These are phyloP conservation scores for Norana najaformis DNA, from an alignment of 2,888 invertebrate species.

Conservation along the genomic window DNA sequence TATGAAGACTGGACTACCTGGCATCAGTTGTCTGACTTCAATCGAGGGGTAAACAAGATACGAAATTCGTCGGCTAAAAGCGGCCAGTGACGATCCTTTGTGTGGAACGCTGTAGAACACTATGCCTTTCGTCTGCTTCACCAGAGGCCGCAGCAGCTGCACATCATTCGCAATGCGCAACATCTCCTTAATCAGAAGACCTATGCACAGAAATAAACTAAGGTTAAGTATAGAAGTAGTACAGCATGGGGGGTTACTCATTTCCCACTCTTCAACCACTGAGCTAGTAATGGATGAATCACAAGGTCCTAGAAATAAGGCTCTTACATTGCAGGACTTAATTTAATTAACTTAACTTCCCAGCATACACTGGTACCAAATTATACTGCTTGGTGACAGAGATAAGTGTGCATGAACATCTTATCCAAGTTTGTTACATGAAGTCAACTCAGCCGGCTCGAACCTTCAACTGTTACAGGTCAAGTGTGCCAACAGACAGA, in stretches of 20 bases:
- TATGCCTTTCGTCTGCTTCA: slow-evolving; percentile 72
- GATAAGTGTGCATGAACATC: too few relatives aligned
- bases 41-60: slow-evolving; percentile 82
- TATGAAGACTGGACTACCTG: slow-evolving; percentile 66
- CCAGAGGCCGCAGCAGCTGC: slow-evolving; percentile 24
- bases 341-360: too few relatives aligned
- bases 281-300: too few relatives aligned
- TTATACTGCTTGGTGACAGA: too few relatives aligned
- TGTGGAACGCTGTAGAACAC: slow-evolving; percentile 90
- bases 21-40: slow-evolving; percentile 80
- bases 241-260: not conserved
- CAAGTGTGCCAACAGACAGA: too few relatives aligned
- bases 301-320: too few relatives aligned
- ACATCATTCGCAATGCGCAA: slow-evolving; percentile 65
- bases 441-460: too few relatives aligned
- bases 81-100: slow-evolving; percentile 77
- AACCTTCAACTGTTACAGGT: too few relatives aligned
- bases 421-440: too few relatives aligned
- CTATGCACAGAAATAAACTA: slow-evolving; percentile 45
- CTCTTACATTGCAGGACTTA: too few relatives aligned
- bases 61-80: slow-evolving; percentile 71
- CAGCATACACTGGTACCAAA: too few relatives aligned
- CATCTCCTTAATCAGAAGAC: slow-evolving; percentile 84
- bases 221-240: not conserved
- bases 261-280: not conserved